Conservation (phyloP, 2,888 invertebrate genomes). For the Drosophila emarginata region DNA sequence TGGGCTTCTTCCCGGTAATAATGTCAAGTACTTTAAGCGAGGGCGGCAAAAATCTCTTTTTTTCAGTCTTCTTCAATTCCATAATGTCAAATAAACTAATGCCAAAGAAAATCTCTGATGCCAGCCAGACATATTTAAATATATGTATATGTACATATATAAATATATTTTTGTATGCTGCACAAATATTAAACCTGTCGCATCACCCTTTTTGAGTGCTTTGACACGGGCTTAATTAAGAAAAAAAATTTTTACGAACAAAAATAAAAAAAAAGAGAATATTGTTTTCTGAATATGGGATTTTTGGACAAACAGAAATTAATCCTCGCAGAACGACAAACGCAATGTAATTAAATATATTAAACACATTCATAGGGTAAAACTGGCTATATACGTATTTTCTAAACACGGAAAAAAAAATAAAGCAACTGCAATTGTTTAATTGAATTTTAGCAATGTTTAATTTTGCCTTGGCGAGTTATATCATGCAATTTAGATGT, state of each 20-base stretch:
- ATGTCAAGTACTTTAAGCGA: slow-evolving; percentile 65
- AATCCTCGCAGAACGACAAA: slow-evolving; percentile 19
- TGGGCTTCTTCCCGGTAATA: slow-evolving; percentile 48
- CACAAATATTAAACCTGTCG: slow-evolving; percentile 5
- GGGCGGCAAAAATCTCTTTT: slow-evolving; percentile 26
- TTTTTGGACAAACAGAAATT: slow-evolving; percentile 13
- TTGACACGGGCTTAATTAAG: slow-evolving; percentile 48
- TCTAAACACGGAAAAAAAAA: too few species aligned
- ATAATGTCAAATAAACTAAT: slow-evolving; percentile 1
- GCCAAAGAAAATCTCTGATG: not conserved
- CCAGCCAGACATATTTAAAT: not conserved
- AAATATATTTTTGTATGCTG: not conserved
- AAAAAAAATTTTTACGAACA: slow-evolving; percentile 17
- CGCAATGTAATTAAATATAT: slow-evolving; percentile 57
- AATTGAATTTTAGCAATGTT: too few species aligned
- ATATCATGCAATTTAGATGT: too few species aligned
- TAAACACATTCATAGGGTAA: slow-evolving; percentile 35
- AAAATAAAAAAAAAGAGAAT: slow-evolving; percentile 14
- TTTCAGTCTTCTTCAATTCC: not conserved
- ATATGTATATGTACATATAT: slow-evolving; percentile 15
- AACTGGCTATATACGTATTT: too few species aligned
- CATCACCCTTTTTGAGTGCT: slow-evolving; percentile 27
- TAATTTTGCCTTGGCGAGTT: too few species aligned
- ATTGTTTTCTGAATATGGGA: not conserved
- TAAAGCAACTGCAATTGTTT: too few species aligned